These are phyloP conservation scores for Vollenhovia emeryi DNA, from an alignment of 1,140 invertebrate species.

Conservation along the genomic window DNA sequence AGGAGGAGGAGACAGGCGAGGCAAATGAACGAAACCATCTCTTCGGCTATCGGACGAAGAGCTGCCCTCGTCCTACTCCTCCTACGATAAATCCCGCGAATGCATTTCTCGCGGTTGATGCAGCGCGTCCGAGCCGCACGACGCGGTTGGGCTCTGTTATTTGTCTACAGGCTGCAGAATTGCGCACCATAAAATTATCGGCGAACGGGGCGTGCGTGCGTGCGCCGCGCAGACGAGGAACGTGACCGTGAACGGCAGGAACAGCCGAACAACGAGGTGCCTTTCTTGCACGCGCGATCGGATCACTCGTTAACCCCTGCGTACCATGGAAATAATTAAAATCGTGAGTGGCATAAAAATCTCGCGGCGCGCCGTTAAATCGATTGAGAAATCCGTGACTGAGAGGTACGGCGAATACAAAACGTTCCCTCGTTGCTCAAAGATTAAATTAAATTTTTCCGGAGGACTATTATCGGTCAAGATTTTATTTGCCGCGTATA, in stretches of 20 bases:
- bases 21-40: slow-evolving; percentile 53
- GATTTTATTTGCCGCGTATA: neutral
- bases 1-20: slow-evolving; percentile 3
- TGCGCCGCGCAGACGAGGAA: slow-evolving; percentile 42
- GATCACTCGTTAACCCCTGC: slow-evolving; percentile 52
- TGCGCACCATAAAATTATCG: slow-evolving; percentile 68
- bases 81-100: slow-evolving; percentile 56
- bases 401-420: neutral
- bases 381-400: slow-evolving; percentile 6
- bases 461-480: no score
- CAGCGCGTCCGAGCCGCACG: slow-evolving; percentile 5
- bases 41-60: slow-evolving; percentile 46
- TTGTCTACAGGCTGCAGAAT: slow-evolving; percentile 67
- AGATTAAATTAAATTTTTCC: neutral
- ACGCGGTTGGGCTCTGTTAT: slow-evolving; percentile 62
- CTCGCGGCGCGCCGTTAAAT: neutral
- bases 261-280: slow-evolving; percentile 54
- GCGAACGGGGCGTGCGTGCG: slow-evolving; percentile 53
- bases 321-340: slow-evolving; percentile 58
- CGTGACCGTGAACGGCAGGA: slow-evolving; percentile 64
- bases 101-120: slow-evolving; percentile 28
- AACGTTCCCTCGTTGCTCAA: neutral
- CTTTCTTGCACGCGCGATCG: slow-evolving; percentile 35
- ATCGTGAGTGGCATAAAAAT: slow-evolving; percentile 39
- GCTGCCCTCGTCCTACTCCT: slow-evolving; percentile 49